Evolutionary conservation across 2,888 invertebrate genomes (phyloP).

Genomic region (Spatulosminthurus flaviceps): DNA sequence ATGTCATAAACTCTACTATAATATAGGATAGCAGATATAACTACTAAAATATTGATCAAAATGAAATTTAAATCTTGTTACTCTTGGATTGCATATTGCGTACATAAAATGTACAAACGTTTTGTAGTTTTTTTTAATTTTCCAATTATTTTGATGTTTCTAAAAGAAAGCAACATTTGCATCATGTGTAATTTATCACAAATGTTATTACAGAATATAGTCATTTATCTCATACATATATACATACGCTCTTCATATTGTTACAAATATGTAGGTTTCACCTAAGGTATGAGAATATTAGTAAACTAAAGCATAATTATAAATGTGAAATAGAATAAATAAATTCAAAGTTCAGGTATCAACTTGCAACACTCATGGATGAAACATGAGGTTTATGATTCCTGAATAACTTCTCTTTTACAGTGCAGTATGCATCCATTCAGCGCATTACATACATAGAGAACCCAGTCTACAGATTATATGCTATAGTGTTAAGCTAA

Average conservation of each 20-base stretch:
- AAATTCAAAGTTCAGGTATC: neutral
- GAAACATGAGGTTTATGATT: neutral
- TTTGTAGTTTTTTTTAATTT: constrained; percentile 11
- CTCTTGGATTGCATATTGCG: neutral
- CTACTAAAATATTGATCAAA: neutral
- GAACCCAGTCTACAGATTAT: neutral
- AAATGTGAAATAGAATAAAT: neutral
- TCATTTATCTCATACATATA: constrained; percentile 16
- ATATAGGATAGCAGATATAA: neutral
- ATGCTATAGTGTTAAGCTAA: constrained; percentile 4
- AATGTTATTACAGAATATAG: constrained; percentile 9
- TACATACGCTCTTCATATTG: neutral
- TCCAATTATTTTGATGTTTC: constrained; percentile 2
- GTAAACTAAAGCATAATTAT: too few species aligned
- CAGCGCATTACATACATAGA: constrained; percentile 18
- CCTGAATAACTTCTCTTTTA: neutral
- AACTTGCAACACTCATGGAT: neutral
- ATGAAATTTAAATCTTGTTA: constrained; percentile 2
- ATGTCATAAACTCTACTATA: neutral
- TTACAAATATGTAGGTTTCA: neutral
- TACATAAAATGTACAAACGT: neutral
- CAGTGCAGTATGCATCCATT: constrained; percentile 1
- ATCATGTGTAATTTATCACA: constrained; percentile 11
- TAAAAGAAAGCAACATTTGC: neutral
- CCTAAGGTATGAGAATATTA: neutral